Conservation (phyloP, 2,797 vertebrate species). For the Propithecus perrieri region DNA sequence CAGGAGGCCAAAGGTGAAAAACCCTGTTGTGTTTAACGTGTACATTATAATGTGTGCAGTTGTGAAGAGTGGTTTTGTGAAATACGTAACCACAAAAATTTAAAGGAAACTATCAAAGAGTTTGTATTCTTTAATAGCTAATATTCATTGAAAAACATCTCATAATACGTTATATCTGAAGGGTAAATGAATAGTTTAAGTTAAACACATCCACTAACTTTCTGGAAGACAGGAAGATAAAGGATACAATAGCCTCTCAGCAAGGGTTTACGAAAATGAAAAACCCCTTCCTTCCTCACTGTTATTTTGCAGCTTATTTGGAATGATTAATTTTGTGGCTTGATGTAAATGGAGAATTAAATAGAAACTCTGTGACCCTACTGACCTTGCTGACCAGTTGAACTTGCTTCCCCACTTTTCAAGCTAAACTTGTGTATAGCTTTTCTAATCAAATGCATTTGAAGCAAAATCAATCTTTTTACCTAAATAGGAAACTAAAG, state of each 20-base stretch:
- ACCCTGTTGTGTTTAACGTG: constrained; percentile 81
- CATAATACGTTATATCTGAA: constrained; percentile 78
- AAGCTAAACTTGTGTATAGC: constrained; percentile 76
- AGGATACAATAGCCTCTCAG: constrained; percentile 73
- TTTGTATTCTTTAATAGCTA: constrained; percentile 71
- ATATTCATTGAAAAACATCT: constrained; percentile 78
- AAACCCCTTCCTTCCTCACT: constrained; percentile 47
- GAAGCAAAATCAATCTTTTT: constrained; percentile 72
- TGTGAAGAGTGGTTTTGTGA: constrained; percentile 79
- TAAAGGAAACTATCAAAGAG: constrained; percentile 80
- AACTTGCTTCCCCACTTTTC: constrained; percentile 68
- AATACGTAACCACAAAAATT: constrained; percentile 78
- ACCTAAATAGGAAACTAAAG: constrained; percentile 79
- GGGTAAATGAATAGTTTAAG: constrained; percentile 76
- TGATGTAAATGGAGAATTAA: constrained; percentile 82
- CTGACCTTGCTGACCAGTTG: not conserved
- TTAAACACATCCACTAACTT: constrained; percentile 76
- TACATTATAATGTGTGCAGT: constrained; percentile 84
- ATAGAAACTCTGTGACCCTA: constrained; percentile 71
- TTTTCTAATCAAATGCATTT: constrained; percentile 69
- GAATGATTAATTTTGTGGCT: constrained; percentile 81
- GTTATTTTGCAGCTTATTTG: constrained; percentile 78
- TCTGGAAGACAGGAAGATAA: constrained; percentile 78
- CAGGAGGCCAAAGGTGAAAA: constrained; percentile 82
- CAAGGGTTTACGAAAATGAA: constrained; percentile 64